A percentile compares a stretch with the other conserved stretches of the same genome.
These are phyloP conservation scores for Sebastes steindachneri DNA, from an alignment of 2,797 vertebrate genomes.

Conservation along the genomic window DNA sequence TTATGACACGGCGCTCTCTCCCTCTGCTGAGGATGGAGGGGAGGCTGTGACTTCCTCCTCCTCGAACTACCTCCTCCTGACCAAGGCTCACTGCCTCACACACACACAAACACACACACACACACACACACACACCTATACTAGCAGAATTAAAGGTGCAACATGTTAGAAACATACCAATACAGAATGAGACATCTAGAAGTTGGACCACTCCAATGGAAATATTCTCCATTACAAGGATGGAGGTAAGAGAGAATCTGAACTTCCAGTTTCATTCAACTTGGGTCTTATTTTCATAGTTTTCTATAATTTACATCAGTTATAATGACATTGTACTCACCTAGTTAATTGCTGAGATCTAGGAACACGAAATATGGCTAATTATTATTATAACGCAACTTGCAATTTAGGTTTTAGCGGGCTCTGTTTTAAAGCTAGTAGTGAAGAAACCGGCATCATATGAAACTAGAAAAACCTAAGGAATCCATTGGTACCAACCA, in stretches of 20 bases:
- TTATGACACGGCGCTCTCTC: constrained; percentile 75
- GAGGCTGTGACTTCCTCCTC: constrained; percentile 35
- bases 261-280: background rate
- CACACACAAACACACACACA: background rate
- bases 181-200: background rate
- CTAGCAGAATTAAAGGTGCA: background rate
- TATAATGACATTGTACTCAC: background rate
- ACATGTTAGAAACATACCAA: background rate
- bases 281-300: background rate
- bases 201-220: background rate
- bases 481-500: too few species aligned
- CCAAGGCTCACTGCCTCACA: background rate
- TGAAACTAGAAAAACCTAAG: too few species aligned
- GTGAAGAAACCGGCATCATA: too few species aligned
- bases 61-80: constrained; percentile 40
- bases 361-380: too few species aligned
- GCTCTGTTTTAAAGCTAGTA: too few species aligned
- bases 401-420: too few species aligned
- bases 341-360: too few species aligned
- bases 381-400: too few species aligned
- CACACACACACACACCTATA: background rate
- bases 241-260: background rate
- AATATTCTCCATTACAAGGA: background rate
- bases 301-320: background rate
- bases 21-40: constrained; percentile 29